These are phyloP conservation scores for Limnephilus rhombicus DNA, from an alignment of 2,888 invertebrate genomes.

Conservation along the genomic window DNA sequence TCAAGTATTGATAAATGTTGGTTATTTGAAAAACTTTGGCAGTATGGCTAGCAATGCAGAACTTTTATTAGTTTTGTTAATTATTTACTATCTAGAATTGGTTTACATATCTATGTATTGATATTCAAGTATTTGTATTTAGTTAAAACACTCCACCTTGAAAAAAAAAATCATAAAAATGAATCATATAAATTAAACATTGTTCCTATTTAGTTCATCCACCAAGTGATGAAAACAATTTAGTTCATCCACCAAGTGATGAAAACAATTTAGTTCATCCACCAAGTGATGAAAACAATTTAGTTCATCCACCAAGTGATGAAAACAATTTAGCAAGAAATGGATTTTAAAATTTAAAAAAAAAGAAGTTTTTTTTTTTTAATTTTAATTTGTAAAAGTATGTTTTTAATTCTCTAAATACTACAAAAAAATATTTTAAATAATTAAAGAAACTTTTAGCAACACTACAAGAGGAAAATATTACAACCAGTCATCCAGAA, in stretches of 20 bases:
- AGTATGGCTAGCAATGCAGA: slow-evolving; percentile 35
- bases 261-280: not conserved
- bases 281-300: no score
- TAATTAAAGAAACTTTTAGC: not conserved
- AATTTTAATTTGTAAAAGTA: not conserved
- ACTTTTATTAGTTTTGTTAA: slow-evolving; percentile 8
- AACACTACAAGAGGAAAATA: not conserved
- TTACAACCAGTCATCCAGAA: not conserved
- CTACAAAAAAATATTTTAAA: not conserved
- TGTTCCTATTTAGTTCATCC: not conserved
- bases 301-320: not conserved
- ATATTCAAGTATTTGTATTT: slow-evolving; percentile 2
- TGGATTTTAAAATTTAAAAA: not conserved
- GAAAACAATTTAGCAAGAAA: not conserved
- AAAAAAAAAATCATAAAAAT: not conserved
- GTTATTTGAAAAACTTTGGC: slow-evolving; percentile 35
- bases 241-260: no score
- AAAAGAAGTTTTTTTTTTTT: not conserved
- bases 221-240: not conserved
- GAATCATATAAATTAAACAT: not conserved
- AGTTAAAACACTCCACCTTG: not conserved
- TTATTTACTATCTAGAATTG: slow-evolving; percentile 40
- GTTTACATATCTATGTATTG: slow-evolving; percentile 17
- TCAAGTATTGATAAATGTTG: slow-evolving; percentile 3
- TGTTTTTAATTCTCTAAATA: not conserved